Base-by-base conservation (phyloP, 2,797 vertebrate species). In the Scarus forsteni region DNA sequence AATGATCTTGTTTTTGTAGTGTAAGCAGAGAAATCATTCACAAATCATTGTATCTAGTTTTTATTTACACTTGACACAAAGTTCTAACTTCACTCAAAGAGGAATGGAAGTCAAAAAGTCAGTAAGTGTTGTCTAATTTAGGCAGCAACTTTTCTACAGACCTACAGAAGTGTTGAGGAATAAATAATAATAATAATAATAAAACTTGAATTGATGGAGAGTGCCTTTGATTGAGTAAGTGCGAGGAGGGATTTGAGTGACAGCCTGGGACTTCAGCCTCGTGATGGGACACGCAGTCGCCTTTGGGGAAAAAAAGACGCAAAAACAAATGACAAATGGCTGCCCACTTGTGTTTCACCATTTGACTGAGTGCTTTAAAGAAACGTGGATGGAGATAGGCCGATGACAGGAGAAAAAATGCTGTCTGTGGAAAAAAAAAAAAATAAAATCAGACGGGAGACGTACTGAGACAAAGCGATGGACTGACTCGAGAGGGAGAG, bases 241-340 rank as follows among this genome's bases (percentile, higher is more conserved):
- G 84, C 80, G 64, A 70, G 82, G 43, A 4, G 80, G 79, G 58
- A 79, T 80, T 55, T 90, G 84, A 76, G 61, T 88, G 80, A 88
- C 66, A 73, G 60, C 77, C 35, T 15, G 45, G 65, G 76, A 72
- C 57, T 79, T 38, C 46, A 70, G 12, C 56, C 56, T 49, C 63
- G 56, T 70, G 83, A 75, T 73, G 76, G 72, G 81, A 64, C 60
- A 57, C 65, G 58, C 0, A 16, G 50, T 69, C 36, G 76, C 83
- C 84, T 85, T 49, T 67, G 63, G 70, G 42, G 48, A 70, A 67
- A 56, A 50, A 70, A 67, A 56, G 70, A 51, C 70, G 50, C 68
- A 75, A 39, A 76, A 80, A 82, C 76, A 83, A 77, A 85, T 77
- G 84, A 89, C 83, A 88, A 89, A 85, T 43, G 63, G 66, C 84